phyloP scores from a whole-genome alignment of 2,113 vertebrate species.

The Grus americana region DNA sequence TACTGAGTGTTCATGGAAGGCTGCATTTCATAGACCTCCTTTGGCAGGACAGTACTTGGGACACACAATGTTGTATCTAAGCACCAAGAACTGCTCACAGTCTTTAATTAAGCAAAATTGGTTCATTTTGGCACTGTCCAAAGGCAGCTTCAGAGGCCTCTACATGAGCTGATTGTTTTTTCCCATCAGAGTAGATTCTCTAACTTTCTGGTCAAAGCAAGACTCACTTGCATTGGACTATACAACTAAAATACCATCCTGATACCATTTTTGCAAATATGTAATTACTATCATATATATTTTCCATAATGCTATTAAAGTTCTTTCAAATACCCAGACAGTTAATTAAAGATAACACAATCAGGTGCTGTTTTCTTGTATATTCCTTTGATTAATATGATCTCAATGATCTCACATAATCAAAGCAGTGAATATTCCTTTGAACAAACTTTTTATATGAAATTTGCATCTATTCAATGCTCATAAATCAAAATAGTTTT shows the following conservation, averaged over 20 bases:
- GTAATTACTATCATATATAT: constrained; percentile 43
- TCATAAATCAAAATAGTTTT: background rate
- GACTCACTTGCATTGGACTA: background rate
- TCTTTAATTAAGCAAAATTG: background rate
- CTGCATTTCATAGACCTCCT: background rate
- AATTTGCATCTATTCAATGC: background rate
- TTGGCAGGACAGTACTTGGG: background rate
- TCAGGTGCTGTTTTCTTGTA: background rate
- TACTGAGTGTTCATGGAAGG: background rate
- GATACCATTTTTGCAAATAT: background rate
- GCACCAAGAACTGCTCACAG: background rate
- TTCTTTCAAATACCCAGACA: constrained; percentile 21
- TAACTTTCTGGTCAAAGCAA: background rate
- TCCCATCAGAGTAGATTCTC: background rate
- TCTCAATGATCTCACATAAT: constrained; percentile 15
- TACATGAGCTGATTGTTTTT: background rate
- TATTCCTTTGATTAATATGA: constrained; percentile 17
- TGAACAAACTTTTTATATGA: background rate
- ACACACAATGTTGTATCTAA: background rate
- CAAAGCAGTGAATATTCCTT: background rate
- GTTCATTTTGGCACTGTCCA: background rate
- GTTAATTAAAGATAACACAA: constrained; percentile 50
- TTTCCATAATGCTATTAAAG: constrained; percentile 34
- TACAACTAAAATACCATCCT: background rate
- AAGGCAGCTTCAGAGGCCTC: background rate